Conservation (phyloP, 2,797 vertebrate species). For the Phoxinus dragarum region DNA sequence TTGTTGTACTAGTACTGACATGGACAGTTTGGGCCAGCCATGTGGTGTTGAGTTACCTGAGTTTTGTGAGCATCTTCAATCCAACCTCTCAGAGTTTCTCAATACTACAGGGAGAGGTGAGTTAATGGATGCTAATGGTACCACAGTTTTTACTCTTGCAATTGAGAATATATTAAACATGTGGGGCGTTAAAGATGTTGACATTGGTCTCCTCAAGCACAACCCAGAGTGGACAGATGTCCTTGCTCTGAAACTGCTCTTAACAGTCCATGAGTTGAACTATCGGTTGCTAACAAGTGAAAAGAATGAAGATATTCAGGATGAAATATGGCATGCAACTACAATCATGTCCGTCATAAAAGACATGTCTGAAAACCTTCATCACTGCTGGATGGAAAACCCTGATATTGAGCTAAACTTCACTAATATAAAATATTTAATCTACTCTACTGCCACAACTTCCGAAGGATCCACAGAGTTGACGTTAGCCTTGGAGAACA, state of each 20-base stretch:
- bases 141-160: constrained; percentile 62
- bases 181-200: constrained; percentile 69
- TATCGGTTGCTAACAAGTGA: constrained; percentile 61
- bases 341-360: constrained; percentile 72
- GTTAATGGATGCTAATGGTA: constrained; percentile 39
- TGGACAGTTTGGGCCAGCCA: constrained; percentile 52
- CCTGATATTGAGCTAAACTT: constrained; percentile 67
- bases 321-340: constrained; percentile 62
- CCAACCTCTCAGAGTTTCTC: constrained; percentile 56
- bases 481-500: constrained; percentile 63
- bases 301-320: constrained; percentile 41
- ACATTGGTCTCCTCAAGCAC: constrained; percentile 70
- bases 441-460: constrained; percentile 55
- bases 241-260: constrained; percentile 76
- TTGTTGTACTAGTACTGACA: constrained; percentile 68
- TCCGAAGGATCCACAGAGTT: constrained; percentile 38
- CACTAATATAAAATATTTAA: constrained; percentile 64
- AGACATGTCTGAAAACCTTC: constrained; percentile 74
- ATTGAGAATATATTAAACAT: constrained; percentile 74
- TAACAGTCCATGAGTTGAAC: constrained; percentile 75
- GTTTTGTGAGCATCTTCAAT: constrained; percentile 69
- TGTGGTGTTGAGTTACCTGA: constrained; percentile 70
- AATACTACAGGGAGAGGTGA: constrained; percentile 59
- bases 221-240: constrained; percentile 79
- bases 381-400: constrained; percentile 79